A percentile compares a stretch with the other conserved stretches of the same genome.
Evolutionary conservation across 2,113 vertebrate species (phyloP).

Genomic region (Hassar affinis): DNA sequence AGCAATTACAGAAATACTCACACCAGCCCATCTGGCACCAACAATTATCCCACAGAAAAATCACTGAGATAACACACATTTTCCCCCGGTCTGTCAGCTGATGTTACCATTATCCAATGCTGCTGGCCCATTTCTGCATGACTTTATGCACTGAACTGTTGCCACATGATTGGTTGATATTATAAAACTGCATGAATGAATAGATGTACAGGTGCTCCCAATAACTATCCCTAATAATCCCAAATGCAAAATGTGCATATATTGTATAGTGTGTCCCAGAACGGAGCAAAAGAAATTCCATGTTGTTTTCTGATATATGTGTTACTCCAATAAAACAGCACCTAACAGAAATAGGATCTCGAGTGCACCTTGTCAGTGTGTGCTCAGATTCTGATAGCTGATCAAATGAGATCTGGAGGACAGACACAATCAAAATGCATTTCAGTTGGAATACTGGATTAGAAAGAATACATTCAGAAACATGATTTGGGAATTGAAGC

Average conservation of each 20-base stretch:
- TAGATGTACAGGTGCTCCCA: background rate
- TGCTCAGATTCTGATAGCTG: constrained; percentile 32
- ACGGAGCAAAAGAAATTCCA: too few relatives aligned
- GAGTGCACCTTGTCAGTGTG: constrained; percentile 10
- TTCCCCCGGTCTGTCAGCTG: too few relatives aligned
- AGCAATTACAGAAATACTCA: too few relatives aligned
- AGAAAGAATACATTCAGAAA: constrained; percentile 21
- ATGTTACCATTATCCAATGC: too few relatives aligned
- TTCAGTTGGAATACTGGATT: constrained; percentile 3
- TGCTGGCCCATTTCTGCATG: too few relatives aligned
- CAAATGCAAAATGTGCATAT: too few relatives aligned
- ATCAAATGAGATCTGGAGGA: constrained; percentile 34
- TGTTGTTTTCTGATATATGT: background rate
- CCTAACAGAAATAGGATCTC: constrained; percentile 17
- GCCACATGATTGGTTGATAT: too few relatives aligned
- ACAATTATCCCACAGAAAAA: too few relatives aligned
- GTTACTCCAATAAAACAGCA: background rate
- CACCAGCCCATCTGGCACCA: too few relatives aligned
- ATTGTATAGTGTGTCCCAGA: constrained; percentile 25
- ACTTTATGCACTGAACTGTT: too few relatives aligned
- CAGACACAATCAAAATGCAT: constrained; percentile 31
- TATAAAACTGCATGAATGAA: too few relatives aligned
- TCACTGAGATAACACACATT: too few relatives aligned
- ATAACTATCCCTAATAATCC: background rate
- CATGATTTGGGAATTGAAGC: background rate